Evolutionary conservation across 2,888 invertebrate species (phyloP), one percentile per base, ranked within the genome.

Genomic region (Cheilosia vulpina): DNA sequence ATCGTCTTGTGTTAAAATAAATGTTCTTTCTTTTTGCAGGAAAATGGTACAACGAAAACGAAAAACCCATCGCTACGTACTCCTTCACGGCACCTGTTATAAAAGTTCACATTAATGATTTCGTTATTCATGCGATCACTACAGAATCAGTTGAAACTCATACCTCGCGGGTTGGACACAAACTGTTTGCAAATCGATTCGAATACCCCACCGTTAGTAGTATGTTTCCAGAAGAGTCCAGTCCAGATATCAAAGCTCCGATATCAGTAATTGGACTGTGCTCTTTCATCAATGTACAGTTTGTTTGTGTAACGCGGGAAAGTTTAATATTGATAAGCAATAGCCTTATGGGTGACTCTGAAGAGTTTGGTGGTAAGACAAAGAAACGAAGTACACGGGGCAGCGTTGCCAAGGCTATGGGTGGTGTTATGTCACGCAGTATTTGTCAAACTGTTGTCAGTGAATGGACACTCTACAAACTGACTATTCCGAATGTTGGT

Each of bases 131-230:
- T 90, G 96, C 96, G 0, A 91, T 96, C 19, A 96, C 96, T 0
- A 95, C 95, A 83, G 95, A 95, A 75, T 96, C 96, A 0, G 93
- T 97, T 52, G 96, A 96, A 91, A 95, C 96, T 0, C 96, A 96
- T 89, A 96, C 96, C 0, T 93, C 94, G 24, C 92, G 95, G 57
- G 93, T 95, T 66, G 94, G 95, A 0, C 94, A 95, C 88, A 93
- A 94, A 83, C 90, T 95, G 1, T 93, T 94, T 66, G 93, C 93
- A 43, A 92, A 91, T 88, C 91, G 91, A 15, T 92, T 91, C 71
- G 92, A 92, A 87, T 92, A 92, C 85, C 92, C 92, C 55, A 89
- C 90, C 60, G 89, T 91, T 41, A 90, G 91, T 2, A 89, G 89
- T 7, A 87, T 91, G 7, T 92, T 91, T 60, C 91, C 91, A 1